A percentile compares a stretch with the other conserved stretches of the same genome.
Evolutionary conservation across 2,797 vertebrate genomes (phyloP).

Genomic region (Streptopelia turtur): DNA sequence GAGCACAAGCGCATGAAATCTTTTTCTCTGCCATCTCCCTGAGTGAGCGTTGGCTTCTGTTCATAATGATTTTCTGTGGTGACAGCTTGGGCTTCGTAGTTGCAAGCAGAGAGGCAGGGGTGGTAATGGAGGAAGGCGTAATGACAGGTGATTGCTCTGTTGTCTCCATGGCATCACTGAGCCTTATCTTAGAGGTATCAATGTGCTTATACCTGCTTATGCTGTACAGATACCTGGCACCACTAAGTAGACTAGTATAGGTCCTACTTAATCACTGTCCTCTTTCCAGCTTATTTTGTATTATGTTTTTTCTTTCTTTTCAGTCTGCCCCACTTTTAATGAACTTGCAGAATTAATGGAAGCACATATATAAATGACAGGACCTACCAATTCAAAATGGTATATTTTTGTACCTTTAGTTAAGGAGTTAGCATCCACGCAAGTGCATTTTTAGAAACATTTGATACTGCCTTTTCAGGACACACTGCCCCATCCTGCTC

Average conservation of each 20-base stretch:
- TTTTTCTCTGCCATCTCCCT: not conserved
- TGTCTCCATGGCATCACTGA: conserved; percentile 51
- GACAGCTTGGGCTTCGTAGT: conserved; percentile 29
- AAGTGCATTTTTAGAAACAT: not conserved
- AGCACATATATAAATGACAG: not conserved
- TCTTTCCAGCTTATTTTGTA: not conserved
- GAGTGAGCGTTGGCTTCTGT: conserved; percentile 11
- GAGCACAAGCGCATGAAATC: not conserved
- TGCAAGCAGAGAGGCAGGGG: not conserved
- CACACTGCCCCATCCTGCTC: not conserved
- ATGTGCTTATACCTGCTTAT: not conserved
- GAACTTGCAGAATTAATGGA: not conserved
- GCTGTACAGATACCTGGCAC: not conserved
- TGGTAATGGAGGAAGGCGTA: not conserved
- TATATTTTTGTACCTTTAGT: not conserved
- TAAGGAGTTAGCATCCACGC: not conserved
- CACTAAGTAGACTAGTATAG: not conserved
- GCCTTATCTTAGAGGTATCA: not conserved
- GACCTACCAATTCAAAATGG: not conserved
- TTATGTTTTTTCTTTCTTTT: not conserved
- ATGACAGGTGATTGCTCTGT: conserved; percentile 27
- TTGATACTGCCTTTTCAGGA: not conserved
- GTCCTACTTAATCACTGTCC: not conserved
- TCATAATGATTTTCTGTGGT: not conserved
- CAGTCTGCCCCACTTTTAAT: not conserved